Evolutionary conservation across 1,140 invertebrate species (phyloP), one percentile per base, ranked within the genome.

Genomic region (Eurosta solidaginis): DNA sequence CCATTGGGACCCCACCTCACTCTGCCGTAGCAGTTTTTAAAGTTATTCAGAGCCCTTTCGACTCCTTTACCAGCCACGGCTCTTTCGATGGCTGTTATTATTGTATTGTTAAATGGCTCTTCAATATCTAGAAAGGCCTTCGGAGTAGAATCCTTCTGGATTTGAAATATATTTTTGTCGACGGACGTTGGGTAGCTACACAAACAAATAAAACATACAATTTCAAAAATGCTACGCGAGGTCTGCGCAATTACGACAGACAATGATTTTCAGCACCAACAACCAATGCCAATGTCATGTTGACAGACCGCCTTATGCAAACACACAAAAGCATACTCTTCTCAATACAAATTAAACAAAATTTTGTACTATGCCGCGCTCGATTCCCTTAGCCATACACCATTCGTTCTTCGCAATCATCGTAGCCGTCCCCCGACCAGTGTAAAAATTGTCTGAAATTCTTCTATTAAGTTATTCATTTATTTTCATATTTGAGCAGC

Each of bases 401-500:
- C 6, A 3, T 9, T 27, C 25, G 27, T 59, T 17, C 33, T 22
- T 59, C 27, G 12, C 6, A 27, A 27, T 47, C 14, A 12, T 47
- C 14, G 12, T 17, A 47, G n/a, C 6, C 59, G 20, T 22, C n/a
- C 59, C 33, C 10, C 10, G 6, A 5, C 7, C 17, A 5, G n/a
- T 6, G 9, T 25, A 20, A 1, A 36, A 20, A 14, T 20, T 29
- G 14, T 22, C 33, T 40, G 36, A 3, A 36, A 36, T 40, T 6
- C 33, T 17, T 40, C 59, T 68, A 33, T 68, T 68, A n/a, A 68
- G 59, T 40, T 68, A 68, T 68, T 74, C 42, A 74, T 47, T 74
- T 47, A 74, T 47, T 74, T 74, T 74, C 40, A 74, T 76, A 52
- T 76, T 54, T 76, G 33, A 54, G 49, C 75, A 52, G 44, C 29